Evolutionary conservation across 2,797 vertebrate genomes (phyloP), one percentile per base, ranked within the genome.

Genomic region (Spea hammondii): DNA sequence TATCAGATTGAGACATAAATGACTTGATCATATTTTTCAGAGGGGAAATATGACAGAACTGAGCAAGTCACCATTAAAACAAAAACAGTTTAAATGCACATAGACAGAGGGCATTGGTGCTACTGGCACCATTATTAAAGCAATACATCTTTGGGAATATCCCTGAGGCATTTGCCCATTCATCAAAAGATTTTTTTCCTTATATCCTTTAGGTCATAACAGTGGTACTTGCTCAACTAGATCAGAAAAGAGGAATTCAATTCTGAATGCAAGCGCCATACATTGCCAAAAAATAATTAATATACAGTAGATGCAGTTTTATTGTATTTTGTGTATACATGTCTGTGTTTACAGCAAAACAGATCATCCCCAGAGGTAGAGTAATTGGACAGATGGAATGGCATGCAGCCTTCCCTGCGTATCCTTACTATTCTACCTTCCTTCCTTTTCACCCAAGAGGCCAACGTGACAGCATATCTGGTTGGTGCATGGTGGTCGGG

Each of bases 61-160:
- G 14, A 62, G 59, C 32, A 32, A 32, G 32, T 32, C 32, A 32
- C 32, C 32, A 32, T 32, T 32, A 32, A 3, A 62, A 62, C 14
- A 62, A 62, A 62, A 62, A 4, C 14, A 32, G 59, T 62, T 62
- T 62, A 62, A 62, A 62, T 17, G 59, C 59, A 17, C 59, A 62
- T n/a, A 62, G 59, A 12, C 14, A 62, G 59, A 62, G 59, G 59
- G 59, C 59, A 62, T 32, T 17, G n/a, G 32, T 17, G 59, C 59
- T 62, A 17, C 59, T 62, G 59, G 59, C 59, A 62, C 59, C 59
- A 62, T 62, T 62, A 62, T 62, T 62, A 62, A 17, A 62, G 32
- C 59, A 62, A 62, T 62, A 62, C n/a, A 62, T 62, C 59, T 17
- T 32, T 62, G 59, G 59, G 59, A 62, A 62, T 62, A 62, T 62